These are phyloP conservation scores for cat (Felis catus) DNA, from an alignment of 2,113 vertebrate species.

Conservation along the genomic window DNA sequence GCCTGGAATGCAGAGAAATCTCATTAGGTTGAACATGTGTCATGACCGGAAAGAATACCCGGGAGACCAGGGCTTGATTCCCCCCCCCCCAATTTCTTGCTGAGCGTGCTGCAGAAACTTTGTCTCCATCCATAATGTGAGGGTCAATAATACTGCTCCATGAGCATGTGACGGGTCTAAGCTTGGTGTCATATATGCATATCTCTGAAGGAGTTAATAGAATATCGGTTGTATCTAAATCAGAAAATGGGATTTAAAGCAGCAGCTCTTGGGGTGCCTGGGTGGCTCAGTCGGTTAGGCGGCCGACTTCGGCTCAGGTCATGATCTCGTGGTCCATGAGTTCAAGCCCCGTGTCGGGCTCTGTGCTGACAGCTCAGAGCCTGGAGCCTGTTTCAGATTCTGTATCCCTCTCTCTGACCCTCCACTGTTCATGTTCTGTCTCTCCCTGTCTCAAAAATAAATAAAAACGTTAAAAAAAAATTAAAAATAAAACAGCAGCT, in stretches of 20 bases:
- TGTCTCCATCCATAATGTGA: not conserved
- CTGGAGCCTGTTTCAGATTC: too few species aligned
- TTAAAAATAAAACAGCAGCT: not conserved
- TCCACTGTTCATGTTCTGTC: too few species aligned
- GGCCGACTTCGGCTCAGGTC: too few species aligned
- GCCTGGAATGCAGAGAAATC: not conserved
- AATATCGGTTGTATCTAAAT: not conserved
- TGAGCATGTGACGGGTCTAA: not conserved
- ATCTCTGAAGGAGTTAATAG: not conserved
- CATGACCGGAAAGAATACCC: not conserved
- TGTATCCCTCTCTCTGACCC: too few species aligned
- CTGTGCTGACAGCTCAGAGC: too few species aligned
- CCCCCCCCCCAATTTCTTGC: not conserved
- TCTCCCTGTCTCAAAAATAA: too few species aligned
- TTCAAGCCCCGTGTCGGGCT: too few species aligned
- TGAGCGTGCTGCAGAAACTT: not conserved
- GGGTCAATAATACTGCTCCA: not conserved
- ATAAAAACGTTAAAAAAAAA: too few species aligned
- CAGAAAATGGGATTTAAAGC: not conserved
- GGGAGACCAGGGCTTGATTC: not conserved
- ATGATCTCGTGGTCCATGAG: too few species aligned
- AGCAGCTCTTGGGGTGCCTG: not conserved
- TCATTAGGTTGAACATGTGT: not conserved
- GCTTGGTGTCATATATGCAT: not conserved
- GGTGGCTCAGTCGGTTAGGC: too few species aligned